Conservation (phyloP, 2,888 invertebrate species). For the Troglohyphantes excavatus region DNA sequence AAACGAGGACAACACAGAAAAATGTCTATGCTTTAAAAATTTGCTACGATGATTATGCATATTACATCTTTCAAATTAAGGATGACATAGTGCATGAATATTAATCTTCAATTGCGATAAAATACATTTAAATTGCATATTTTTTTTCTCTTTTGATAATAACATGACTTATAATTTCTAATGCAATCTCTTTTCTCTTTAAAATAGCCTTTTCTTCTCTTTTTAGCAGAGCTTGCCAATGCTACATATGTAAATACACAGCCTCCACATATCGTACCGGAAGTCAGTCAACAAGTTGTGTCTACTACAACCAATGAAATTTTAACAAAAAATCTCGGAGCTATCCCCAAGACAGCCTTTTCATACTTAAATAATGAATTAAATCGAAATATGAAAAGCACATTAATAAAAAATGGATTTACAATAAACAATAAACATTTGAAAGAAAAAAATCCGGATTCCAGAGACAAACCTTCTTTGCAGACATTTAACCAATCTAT, state of each 20-base stretch:
- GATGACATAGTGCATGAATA: too few relatives aligned
- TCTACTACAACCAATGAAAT: background rate
- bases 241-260: background rate
- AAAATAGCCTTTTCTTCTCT: background rate
- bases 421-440: background rate
- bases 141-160: too few relatives aligned
- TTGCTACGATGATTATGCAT: too few relatives aligned
- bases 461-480: background rate
- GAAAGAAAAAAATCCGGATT: background rate
- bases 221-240: constrained; percentile 3
- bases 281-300: background rate
- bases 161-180: too few relatives aligned
- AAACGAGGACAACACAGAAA: too few relatives aligned
- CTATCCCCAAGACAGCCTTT: constrained; percentile 29
- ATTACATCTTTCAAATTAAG: too few relatives aligned
- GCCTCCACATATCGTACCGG: background rate
- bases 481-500: background rate
- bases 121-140: too few relatives aligned
- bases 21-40: too few relatives aligned
- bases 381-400: background rate
- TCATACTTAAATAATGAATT: constrained; percentile 11
- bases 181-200: too few relatives aligned
- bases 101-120: too few relatives aligned
- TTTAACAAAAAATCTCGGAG: background rate
- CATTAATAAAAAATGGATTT: background rate